Conservation (phyloP, 2,888 invertebrate genomes). For the Nematopogon swammerdamellus region DNA sequence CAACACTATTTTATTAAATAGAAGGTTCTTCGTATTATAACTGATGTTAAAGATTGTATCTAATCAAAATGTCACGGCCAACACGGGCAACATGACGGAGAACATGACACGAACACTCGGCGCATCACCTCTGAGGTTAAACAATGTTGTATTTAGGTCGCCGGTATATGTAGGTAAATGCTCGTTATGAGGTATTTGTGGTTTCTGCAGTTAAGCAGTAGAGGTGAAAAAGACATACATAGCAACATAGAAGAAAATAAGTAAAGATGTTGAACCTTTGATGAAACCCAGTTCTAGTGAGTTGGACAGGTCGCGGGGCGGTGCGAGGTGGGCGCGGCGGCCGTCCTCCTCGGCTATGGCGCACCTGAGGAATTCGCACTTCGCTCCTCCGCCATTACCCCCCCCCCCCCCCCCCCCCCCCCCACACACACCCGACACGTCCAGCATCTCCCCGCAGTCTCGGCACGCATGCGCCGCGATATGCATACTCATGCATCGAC, state of each 20-base stretch:
- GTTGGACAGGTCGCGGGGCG: neutral
- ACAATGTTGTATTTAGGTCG: no score
- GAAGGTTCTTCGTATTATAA: no score
- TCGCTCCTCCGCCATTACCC: slow-evolving; percentile 8
- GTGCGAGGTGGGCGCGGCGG: slow-evolving; percentile 15
- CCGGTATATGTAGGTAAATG: no score
- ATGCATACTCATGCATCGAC: no score
- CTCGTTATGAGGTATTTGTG: no score
- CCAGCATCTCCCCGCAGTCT: neutral
- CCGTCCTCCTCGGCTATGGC: slow-evolving; percentile 22
- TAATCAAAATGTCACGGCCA: neutral
- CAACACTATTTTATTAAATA: no score
- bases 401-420: neutral
- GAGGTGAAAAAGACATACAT: no score
- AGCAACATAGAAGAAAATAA: no score
- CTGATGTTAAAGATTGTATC: neutral
- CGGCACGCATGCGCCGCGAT: neutral
- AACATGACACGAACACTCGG: neutral
- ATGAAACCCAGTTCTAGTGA: neutral
- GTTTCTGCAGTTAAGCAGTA: no score
- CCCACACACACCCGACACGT: slow-evolving; percentile 2
- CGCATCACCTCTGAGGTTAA: no score
- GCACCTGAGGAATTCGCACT: slow-evolving; percentile 25
- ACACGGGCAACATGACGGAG: neutral
- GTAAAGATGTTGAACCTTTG: no score